Evolutionary conservation across 2,113 vertebrate genomes (phyloP), one percentile per base, ranked within the genome.

Genomic region (Pomatorhinus ruficollis): DNA sequence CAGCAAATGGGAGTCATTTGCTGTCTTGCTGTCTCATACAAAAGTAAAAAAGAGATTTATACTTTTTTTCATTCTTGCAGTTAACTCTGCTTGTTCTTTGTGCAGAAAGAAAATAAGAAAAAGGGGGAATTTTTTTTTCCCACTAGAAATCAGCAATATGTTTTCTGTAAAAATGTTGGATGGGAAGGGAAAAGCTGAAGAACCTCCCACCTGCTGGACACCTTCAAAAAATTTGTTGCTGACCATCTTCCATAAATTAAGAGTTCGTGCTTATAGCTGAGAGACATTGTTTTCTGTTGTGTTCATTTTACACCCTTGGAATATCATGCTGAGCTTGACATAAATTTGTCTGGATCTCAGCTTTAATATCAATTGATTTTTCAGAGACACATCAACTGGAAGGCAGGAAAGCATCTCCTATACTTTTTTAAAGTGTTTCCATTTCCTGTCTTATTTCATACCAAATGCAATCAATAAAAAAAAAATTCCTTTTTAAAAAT

Each of bases 31-130:
- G 53, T 78, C 72, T 94, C 91, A 87, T 65, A 78, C 54, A 63
- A 83, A 93, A 96, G 89, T 90, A 87, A 76, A 94, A 91, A 92
- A 70, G 35, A 88, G 45, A 90, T 94, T 95, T 86, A 84, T 80
- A 65, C 11, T 68, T 91, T 92, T 65, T 39, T 39, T 39, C n/a
- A 89, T 82, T 75, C 61, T 64, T 64, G 45, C 49, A 69, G 74
- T 96, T 88, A 71, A 60, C 45, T 95, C 71, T 60, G 23, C 12
- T 93, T 50, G 18, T 44, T 72, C 74, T 72, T 53, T 70, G 49
- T 47, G 47, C 30, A 61, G 74, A 57, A 87, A 52, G 9, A 82
- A 87, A 84, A 77, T 57, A 78, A 53, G 74, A 56, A 94, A 77
- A 72, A 15, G 13, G 8, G 39, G 11, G 11, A n/a, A n/a, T n/a